These are phyloP conservation scores for Hyposmocoma kahamanoa DNA, from an alignment of 1,140 invertebrate species.

Conservation along the genomic window DNA sequence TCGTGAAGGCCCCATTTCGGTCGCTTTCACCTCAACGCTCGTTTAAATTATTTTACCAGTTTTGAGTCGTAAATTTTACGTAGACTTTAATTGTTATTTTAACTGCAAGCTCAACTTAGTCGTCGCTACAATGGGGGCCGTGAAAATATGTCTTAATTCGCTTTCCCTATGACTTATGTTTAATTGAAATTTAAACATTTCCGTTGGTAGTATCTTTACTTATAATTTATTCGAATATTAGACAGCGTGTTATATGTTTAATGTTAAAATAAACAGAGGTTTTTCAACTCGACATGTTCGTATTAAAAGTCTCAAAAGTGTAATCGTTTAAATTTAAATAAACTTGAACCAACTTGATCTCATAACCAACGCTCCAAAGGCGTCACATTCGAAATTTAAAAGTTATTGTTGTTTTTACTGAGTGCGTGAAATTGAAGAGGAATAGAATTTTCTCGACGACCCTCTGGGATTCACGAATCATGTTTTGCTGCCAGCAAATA, in stretches of 20 bases:
- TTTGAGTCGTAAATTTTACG: conserved; percentile 68
- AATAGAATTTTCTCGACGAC: conserved; percentile 58
- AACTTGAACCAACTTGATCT: conserved; percentile 20
- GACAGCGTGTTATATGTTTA: too few relatives aligned
- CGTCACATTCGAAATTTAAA: conserved; percentile 57
- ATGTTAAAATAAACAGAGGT: too few relatives aligned
- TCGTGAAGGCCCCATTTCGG: conserved; percentile 53
- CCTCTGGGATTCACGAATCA: conserved; percentile 37
- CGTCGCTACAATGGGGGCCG: conserved; percentile 38
- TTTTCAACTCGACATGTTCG: too few relatives aligned
- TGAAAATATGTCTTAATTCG: conserved; percentile 72
- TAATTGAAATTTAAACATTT: conserved; percentile 42
- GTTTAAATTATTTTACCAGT: conserved; percentile 69
- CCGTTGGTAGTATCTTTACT: conserved; percentile 23
- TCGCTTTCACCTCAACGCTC: conserved; percentile 46
- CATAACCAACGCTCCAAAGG: conserved; percentile 32
- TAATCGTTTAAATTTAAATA: conserved; percentile 17
- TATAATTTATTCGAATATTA: conserved; percentile 23
- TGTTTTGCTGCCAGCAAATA: conserved; percentile 33
- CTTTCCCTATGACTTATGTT: conserved; percentile 63
- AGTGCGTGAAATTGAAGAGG: conserved; percentile 66
- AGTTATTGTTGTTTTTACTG: conserved; percentile 65
- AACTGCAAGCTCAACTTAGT: conserved; percentile 67
- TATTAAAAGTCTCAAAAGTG: too few relatives aligned
- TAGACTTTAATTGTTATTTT: conserved; percentile 73